Conservation (phyloP, 1,140 invertebrate genomes). For the Plectrocnemia conspersa region DNA sequence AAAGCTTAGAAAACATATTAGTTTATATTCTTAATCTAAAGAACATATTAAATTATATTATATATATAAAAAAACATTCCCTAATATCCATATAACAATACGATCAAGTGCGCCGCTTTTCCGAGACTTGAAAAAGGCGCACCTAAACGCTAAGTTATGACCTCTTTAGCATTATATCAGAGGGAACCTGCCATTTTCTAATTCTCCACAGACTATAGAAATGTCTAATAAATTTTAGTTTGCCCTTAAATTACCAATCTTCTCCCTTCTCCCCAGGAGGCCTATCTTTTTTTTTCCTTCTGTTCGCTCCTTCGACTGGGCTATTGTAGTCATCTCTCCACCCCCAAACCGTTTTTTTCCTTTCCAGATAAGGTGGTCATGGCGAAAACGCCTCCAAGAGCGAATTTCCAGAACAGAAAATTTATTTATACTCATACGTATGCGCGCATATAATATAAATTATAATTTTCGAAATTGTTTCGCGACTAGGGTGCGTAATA, state of each 20-base stretch:
- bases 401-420: background rate
- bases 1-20: too few relatives aligned
- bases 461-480: too few relatives aligned
- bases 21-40: too few relatives aligned
- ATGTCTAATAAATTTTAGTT: slow-evolving; percentile 36
- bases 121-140: slow-evolving; percentile 4
- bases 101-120: slow-evolving; percentile 10
- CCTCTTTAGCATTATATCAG: slow-evolving; percentile 33
- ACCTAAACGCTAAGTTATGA: slow-evolving; percentile 32
- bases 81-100: too few relatives aligned
- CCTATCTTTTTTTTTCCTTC: slow-evolving; percentile 29
- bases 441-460: too few relatives aligned
- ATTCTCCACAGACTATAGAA: slow-evolving; percentile 35
- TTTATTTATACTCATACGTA: slow-evolving; percentile 4
- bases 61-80: too few relatives aligned
- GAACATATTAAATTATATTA: too few relatives aligned
- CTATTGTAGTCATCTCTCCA: slow-evolving; percentile 28
- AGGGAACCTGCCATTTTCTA: slow-evolving; percentile 33
- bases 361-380: slow-evolving; percentile 5
- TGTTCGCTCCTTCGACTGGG: slow-evolving; percentile 13
- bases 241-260: slow-evolving; percentile 34
- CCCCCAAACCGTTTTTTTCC: slow-evolving; percentile 14
- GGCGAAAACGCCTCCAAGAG: background rate
- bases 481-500: background rate
- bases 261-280: slow-evolving; percentile 22